Base-by-base conservation (phyloP, 2,888 invertebrate species). In the Pinctada fucata region DNA sequence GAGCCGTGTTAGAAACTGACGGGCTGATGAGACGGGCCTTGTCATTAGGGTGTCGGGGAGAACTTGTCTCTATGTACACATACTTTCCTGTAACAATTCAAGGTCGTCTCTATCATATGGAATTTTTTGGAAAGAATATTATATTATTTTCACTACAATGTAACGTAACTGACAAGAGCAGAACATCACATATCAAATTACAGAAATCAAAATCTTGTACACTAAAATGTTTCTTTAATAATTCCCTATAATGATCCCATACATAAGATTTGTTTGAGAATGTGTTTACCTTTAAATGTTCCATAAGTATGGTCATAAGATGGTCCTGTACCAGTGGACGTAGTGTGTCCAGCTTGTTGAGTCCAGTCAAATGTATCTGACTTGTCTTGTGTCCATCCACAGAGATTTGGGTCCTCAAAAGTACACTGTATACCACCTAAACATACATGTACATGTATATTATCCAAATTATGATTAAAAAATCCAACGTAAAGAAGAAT, bases 351-450 rank as follows among this genome's bases (percentile, higher is more conserved):
- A 45, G 81, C 79, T 63, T 85, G 78, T 65, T 84, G 75, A 73
- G 80, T 82, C 91, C 91, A 91, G 78, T 89, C 86, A 82, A 91
- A 89, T 47, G 81, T 68, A 81, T 88, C 90, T 0, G 83, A 82
- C 45, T 66, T 79, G 73, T 85, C 86, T 68, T 90, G 88, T 10
- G 80, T 79, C 88, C 89, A 91, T 13, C 89, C 89, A 86, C 91
- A 91, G 5, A 88, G 71, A 47, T 82, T 80, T 6, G 80, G 63
- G 48, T 85, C 82, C 72, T 88, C 88, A 86, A 90, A 90, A n/a
- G 84, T 84, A 77, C 90, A 90, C 6, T 72, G 78, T 45, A 89
- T 16, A 58, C 78, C 70, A 47, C 70, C 78, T 74, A 31, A 31
- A 70, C 3, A 31, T 3, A 3, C 10, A 67, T 31, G 3, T 13